These are phyloP conservation scores for Pardalotus punctatus DNA, from an alignment of 2,113 vertebrate species.

Conservation along the genomic window DNA sequence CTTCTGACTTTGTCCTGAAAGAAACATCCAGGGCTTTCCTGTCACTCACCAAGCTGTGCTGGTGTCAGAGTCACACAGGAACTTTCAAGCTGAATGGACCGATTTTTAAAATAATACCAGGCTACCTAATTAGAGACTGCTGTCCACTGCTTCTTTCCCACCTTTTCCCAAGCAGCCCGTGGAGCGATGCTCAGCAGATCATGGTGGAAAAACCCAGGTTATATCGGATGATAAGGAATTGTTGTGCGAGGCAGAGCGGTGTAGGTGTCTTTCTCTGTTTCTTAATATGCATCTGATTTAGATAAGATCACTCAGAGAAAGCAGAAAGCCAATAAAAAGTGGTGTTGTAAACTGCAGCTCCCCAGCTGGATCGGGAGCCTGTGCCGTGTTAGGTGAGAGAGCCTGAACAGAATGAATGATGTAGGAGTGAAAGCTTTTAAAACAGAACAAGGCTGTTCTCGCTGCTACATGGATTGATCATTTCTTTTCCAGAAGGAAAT, in stretches of 20 bases:
- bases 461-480: neutral
- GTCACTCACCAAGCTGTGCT: neutral
- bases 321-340: accelerated
- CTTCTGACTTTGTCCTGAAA: neutral
- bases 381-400: neutral
- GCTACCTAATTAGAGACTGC: no score
- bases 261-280: neutral
- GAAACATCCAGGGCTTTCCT: neutral
- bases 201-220: neutral
- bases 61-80: neutral
- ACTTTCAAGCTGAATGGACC: neutral
- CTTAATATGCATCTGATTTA: neutral
- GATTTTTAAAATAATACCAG: neutral
- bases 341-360: neutral
- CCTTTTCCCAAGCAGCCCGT: neutral
- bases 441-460: neutral
- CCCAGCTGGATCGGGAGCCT: neutral
- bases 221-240: neutral
- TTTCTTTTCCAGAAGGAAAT: slow-evolving; percentile 5
- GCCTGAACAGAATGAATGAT: neutral
- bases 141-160: neutral
- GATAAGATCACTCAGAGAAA: neutral
- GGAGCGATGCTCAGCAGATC: neutral
- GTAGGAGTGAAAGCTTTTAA: neutral
- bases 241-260: neutral